Conservation (phyloP, 2,888 invertebrate genomes). For the Lasius platythorax region DNA sequence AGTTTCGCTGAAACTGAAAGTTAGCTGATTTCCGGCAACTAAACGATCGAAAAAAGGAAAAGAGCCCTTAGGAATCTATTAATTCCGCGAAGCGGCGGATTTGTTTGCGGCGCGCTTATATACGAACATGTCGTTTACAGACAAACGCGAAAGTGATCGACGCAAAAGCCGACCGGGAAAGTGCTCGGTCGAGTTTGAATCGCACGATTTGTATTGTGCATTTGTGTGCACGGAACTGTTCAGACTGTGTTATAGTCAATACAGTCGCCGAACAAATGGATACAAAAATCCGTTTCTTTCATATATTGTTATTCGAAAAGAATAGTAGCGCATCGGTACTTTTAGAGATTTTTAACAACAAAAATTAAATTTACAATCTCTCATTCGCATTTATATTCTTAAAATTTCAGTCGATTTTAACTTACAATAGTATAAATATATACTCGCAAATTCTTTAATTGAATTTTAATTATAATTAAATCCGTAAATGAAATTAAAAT, state of each 20-base stretch:
- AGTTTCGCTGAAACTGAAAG: not conserved
- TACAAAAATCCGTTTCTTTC: not conserved
- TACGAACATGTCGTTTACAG: conserved; percentile 38
- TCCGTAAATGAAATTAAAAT: not conserved
- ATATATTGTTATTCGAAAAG: not conserved
- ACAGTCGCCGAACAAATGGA: not conserved
- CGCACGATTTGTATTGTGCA: not conserved
- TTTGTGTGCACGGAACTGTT: not conserved
- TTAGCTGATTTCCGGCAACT: not conserved
- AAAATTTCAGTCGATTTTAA: not conserved
- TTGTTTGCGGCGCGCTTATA: not conserved
- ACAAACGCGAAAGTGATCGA: conserved; percentile 51
- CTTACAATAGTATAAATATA: not conserved
- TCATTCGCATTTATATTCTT: not conserved
- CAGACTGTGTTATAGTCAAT: not conserved
- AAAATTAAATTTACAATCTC: not conserved
- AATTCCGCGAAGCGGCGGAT: conserved; percentile 38
- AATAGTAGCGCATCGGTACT: not conserved
- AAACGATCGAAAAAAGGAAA: not conserved
- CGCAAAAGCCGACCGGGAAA: conserved; percentile 44
- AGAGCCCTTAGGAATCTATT: conserved; percentile 4
- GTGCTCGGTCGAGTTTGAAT: conserved; percentile 17
- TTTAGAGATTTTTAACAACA: not conserved
- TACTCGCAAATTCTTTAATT: not conserved
- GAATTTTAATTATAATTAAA: not conserved